Conservation (phyloP, 2,797 vertebrate species). For the Parotocinclus haroldoi region DNA sequence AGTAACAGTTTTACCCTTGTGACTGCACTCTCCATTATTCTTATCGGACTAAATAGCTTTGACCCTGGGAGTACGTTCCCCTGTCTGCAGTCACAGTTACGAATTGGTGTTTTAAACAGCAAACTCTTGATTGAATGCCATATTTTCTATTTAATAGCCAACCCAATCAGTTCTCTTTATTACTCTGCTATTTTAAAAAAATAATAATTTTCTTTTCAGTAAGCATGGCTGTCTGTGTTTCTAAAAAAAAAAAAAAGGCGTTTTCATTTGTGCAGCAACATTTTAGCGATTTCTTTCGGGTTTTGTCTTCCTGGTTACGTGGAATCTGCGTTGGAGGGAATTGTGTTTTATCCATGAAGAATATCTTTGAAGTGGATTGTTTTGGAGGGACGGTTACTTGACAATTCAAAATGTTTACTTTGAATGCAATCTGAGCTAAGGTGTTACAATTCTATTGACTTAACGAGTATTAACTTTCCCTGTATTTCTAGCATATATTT, state of each 20-base stretch:
- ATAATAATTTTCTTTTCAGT: conserved; percentile 27
- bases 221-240: background rate
- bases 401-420: conserved; percentile 54
- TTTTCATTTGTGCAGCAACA: conserved; percentile 34
- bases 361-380: conserved; percentile 43
- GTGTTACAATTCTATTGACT: conserved; percentile 22
- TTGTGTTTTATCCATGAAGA: conserved; percentile 16
- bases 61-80: conserved; percentile 53
- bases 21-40: conserved; percentile 72
- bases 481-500: conserved; percentile 4
- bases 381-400: conserved; percentile 45
- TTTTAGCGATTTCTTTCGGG: too few relatives aligned
- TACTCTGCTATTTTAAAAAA: background rate
- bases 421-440: conserved; percentile 40
- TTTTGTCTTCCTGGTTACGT: conserved; percentile 43
- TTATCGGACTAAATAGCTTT: conserved; percentile 50
- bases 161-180: conserved; percentile 8
- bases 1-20: conserved; percentile 70
- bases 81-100: conserved; percentile 61
- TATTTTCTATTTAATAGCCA: background rate
- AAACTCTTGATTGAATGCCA: conserved; percentile 20
- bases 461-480: conserved; percentile 25
- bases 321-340: conserved; percentile 2
- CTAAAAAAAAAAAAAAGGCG: conserved; percentile 13
- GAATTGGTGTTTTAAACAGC: conserved; percentile 14